Evolutionary conservation across 1,140 invertebrate species (phyloP), one percentile per base, ranked within the genome.

Genomic region (Achatina immaculata): DNA sequence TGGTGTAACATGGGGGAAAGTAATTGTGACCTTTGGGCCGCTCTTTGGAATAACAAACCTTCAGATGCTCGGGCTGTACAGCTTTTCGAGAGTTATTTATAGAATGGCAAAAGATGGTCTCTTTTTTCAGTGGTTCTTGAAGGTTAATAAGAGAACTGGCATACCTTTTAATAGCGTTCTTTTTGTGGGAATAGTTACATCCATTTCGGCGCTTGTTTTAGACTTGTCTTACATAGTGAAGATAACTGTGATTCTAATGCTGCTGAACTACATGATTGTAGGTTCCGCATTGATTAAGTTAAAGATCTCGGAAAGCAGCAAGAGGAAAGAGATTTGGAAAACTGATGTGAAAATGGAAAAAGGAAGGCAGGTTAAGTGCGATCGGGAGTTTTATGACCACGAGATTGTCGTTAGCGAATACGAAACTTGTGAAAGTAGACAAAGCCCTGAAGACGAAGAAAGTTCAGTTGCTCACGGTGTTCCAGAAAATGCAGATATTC

Each of bases 31-130:
- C 0, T 92, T 97, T 2, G 96, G 96, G 14, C 96, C 96, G 0
- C 92, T 98, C 0, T 95, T 95, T 88, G 96, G 96, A 14, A 96
- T 98, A 95, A 96, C 96, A 0, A 93, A 92, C 0, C 96, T 95
- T 0, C 91, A 97, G 0, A 94, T 97, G 73, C 95, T 96, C 3
- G 96, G 95, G 0, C 90, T 97, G 0, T 98, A 96, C 88, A 95
- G 95, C 0, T 90, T 97, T 14, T 95, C 96, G 0, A 92, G 96
- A 31, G 96, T 95, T 81, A 94, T 96, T 88, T 97, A 97, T 86
- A 94, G 96, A 0, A 97, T 98, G 96, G 95, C 96, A 0, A 93
- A 93, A 38, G 96, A 98, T 87, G 96, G 96, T 0, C 90, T 98
- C 2, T 92, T 97, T 0, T 97, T 97, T 85, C 71, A 62, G 51